A percentile compares a stretch with the other conserved stretches of the same genome.
Evolutionary conservation across 2,888 invertebrate species (phyloP).

Genomic region (Gryllus longicercus): DNA sequence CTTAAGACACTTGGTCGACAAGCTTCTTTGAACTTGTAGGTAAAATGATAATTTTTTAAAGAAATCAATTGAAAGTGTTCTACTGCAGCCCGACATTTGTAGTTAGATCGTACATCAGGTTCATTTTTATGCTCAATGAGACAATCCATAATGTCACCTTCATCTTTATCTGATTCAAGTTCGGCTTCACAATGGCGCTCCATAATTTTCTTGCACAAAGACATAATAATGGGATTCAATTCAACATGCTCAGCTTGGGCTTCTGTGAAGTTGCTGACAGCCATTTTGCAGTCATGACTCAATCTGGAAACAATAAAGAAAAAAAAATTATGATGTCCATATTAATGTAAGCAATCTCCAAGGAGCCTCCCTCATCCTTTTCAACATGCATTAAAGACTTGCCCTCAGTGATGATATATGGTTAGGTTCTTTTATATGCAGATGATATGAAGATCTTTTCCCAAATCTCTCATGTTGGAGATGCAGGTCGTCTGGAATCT

Average conservation of each 20-base stretch:
- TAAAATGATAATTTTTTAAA: conserved; percentile 89
- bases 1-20: conserved; percentile 75
- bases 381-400: too few relatives aligned
- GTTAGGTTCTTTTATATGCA: too few relatives aligned
- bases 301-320: conserved; percentile 47
- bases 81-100: conserved; percentile 86
- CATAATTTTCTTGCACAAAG: conserved; percentile 77
- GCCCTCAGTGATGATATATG: too few relatives aligned
- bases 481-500: too few relatives aligned
- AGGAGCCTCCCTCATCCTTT: too few relatives aligned
- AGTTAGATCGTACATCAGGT: conserved; percentile 69
- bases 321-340: background rate
- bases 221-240: conserved; percentile 81
- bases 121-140: conserved; percentile 88
- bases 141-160: conserved; percentile 91
- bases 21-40: conserved; percentile 90
- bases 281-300: conserved; percentile 63
- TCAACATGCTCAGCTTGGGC: conserved; percentile 84
- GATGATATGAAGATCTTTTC: too few relatives aligned
- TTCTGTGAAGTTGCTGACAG: conserved; percentile 81
- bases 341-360: too few relatives aligned
- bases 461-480: too few relatives aligned
- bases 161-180: conserved; percentile 66
- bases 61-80: conserved; percentile 96
- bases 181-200: conserved; percentile 70